Conservation (phyloP, 2,113 vertebrate species). For the Larimichthys crocea region DNA sequence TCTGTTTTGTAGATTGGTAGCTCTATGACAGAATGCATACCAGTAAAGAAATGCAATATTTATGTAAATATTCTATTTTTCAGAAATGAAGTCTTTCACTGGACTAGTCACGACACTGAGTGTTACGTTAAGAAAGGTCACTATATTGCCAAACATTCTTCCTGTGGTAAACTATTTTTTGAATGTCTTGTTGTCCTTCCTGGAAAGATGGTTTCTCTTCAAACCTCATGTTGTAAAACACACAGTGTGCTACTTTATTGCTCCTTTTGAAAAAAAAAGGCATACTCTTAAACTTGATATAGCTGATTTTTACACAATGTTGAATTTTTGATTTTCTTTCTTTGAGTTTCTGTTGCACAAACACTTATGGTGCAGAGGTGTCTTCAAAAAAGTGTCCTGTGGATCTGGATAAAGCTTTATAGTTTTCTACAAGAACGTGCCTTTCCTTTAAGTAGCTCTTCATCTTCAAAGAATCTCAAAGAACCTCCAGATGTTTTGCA, state of each 20-base stretch:
- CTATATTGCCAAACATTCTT: slow-evolving; percentile 55
- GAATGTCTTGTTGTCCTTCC: slow-evolving; percentile 46
- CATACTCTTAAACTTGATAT: slow-evolving; percentile 32
- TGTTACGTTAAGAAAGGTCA: slow-evolving; percentile 30
- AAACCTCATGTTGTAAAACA: slow-evolving; percentile 25
- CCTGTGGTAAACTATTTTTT: slow-evolving; percentile 35
- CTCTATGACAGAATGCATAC: slow-evolving; percentile 15
- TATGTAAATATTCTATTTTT: slow-evolving; percentile 60
- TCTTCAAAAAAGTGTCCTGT: slow-evolving; percentile 40
- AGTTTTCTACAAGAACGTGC: slow-evolving; percentile 45
- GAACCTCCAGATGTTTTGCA: slow-evolving; percentile 39
- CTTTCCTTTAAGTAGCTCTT: slow-evolving; percentile 24
- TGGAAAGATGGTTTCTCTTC: slow-evolving; percentile 6
- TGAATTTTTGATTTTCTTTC: neutral
- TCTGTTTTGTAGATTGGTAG: slow-evolving; percentile 24
- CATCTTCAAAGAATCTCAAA: slow-evolving; percentile 24
- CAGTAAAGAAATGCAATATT: slow-evolving; percentile 49
- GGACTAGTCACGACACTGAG: slow-evolving; percentile 78
- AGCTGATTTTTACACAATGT: slow-evolving; percentile 9
- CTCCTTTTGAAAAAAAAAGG: neutral
- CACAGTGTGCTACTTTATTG: slow-evolving; percentile 13
- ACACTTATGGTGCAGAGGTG: neutral
- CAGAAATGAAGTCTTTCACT: slow-evolving; percentile 55
- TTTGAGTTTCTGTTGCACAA: slow-evolving; percentile 15
- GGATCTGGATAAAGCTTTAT: slow-evolving; percentile 50